These are phyloP conservation scores for Petaurus breviceps DNA, from an alignment of 2,113 vertebrate species.

Conservation along the genomic window DNA sequence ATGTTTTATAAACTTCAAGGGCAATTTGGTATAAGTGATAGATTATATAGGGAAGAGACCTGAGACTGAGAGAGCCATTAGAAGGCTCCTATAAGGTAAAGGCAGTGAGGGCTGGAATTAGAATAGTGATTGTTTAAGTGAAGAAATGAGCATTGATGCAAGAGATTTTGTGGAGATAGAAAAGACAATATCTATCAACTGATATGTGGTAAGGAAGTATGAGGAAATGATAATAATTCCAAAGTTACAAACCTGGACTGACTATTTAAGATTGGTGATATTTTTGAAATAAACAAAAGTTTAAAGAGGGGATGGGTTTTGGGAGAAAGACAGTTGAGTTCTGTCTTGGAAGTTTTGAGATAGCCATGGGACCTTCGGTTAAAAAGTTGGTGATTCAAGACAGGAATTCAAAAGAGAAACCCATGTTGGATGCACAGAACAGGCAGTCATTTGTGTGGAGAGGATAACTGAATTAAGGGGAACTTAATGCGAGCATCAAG, in stretches of 20 bases:
- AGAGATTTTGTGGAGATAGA: background rate
- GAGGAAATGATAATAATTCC: background rate
- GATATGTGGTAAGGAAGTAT: background rate
- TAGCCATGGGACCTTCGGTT: background rate
- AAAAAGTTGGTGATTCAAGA: background rate
- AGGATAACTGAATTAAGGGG: background rate
- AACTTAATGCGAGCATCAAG: background rate
- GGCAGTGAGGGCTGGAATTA: background rate
- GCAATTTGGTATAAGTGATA: background rate
- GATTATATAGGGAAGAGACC: background rate
- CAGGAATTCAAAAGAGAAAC: background rate
- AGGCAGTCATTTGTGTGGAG: background rate
- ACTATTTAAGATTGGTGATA: background rate
- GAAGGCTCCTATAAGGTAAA: background rate
- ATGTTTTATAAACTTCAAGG: background rate
- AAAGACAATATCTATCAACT: background rate
- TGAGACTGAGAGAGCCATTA: background rate
- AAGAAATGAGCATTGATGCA: background rate
- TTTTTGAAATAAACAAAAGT: background rate
- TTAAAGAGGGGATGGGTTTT: background rate
- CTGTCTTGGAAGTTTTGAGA: background rate
- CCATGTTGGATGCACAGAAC: background rate
- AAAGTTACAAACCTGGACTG: background rate
- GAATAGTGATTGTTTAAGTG: background rate
- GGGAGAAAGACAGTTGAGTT: background rate